Evolutionary conservation across 2,888 invertebrate genomes (phyloP).

Genomic region (Oscheius onirici): DNA sequence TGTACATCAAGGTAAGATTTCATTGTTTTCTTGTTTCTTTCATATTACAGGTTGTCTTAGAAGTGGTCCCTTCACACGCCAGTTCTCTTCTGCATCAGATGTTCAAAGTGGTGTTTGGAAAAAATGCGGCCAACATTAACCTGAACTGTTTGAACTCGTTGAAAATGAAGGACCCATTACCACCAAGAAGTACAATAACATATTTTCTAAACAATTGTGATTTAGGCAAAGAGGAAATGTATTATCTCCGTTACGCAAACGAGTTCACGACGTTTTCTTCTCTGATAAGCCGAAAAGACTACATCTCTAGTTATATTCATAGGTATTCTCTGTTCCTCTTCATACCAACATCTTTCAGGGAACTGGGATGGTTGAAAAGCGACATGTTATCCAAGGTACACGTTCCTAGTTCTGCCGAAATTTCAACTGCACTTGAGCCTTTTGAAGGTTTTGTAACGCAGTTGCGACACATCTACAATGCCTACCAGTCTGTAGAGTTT

Average conservation of each 20-base stretch:
- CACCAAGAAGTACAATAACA: slow-evolving; percentile 16
- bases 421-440: slow-evolving; percentile 37
- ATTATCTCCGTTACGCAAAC: slow-evolving; percentile 40
- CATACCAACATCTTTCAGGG: neutral
- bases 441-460: slow-evolving; percentile 54
- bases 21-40: neutral
- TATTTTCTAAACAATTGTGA: neutral
- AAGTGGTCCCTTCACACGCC: slow-evolving; percentile 31
- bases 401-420: slow-evolving; percentile 27
- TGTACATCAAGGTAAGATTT: slow-evolving; percentile 31
- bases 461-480: slow-evolving; percentile 46
- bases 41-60: slow-evolving; percentile 34
- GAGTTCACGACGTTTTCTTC: slow-evolving; percentile 48
- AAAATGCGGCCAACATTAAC: slow-evolving; percentile 46
- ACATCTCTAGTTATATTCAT: slow-evolving; percentile 31
- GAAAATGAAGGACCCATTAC: slow-evolving; percentile 33
- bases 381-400: slow-evolving; percentile 31
- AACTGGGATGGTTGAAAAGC: slow-evolving; percentile 29
- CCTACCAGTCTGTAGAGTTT: slow-evolving; percentile 35
- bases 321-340: neutral
- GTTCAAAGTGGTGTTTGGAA: slow-evolving; percentile 51
- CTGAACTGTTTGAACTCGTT: slow-evolving; percentile 27
- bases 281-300: slow-evolving; percentile 41
- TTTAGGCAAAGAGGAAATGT: slow-evolving; percentile 47
- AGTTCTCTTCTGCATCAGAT: slow-evolving; percentile 49